phyloP scores from a whole-genome alignment of 2,113 vertebrate species.

The Megaceryle torquata region DNA sequence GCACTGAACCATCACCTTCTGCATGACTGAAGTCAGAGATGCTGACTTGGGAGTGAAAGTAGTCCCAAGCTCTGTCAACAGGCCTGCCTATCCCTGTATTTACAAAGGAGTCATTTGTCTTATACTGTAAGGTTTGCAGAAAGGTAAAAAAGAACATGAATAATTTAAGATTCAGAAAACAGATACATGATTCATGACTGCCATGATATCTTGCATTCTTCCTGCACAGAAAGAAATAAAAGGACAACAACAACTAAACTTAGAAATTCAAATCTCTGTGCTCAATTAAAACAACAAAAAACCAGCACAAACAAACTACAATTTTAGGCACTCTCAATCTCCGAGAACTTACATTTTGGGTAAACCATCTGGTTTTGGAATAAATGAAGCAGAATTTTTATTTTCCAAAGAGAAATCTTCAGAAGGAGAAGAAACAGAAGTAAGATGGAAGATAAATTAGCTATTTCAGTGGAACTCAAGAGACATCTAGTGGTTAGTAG shows the following conservation, averaged over 20 bases:
- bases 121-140: background rate
- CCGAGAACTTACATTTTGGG: background rate
- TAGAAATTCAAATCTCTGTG: background rate
- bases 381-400: background rate
- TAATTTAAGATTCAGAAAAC: background rate
- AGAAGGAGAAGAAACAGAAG: conserved; percentile 1
- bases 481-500: conserved; percentile 77
- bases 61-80: background rate
- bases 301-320: background rate
- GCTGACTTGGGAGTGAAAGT: background rate
- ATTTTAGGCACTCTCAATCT: background rate
- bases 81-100: background rate
- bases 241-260: background rate
- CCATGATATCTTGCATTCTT: background rate
- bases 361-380: conserved; percentile 1
- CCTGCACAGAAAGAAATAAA: background rate
- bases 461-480: conserved; percentile 60
- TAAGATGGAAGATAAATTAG: conserved; percentile 32
- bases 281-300: background rate
- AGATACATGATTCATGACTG: background rate
- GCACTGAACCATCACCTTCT: conserved; percentile 18
- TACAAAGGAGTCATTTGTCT: background rate
- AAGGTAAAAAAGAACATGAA: background rate
- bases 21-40: conserved; percentile 12
- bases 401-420: conserved; percentile 26